A percentile compares a stretch with the other conserved stretches of the same genome.
Conservation (phyloP, 2,113 vertebrate species). For the Callipepla squamata region DNA sequence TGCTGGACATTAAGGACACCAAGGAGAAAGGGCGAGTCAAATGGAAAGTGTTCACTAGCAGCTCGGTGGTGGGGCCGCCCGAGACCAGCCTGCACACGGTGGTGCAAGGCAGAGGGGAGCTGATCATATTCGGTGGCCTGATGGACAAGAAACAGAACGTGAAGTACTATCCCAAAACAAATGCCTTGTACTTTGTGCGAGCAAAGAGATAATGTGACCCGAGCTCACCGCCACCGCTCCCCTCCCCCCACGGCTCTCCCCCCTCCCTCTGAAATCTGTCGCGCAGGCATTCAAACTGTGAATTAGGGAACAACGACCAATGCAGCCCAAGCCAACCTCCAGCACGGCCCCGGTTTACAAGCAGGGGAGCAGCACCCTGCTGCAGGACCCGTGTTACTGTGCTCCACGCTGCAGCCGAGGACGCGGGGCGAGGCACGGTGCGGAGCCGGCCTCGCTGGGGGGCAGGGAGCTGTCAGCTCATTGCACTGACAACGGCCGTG, state of each 20-base stretch:
- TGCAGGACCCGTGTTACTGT: slow-evolving; percentile 50
- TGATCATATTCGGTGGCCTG: slow-evolving; percentile 97
- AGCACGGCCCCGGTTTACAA: slow-evolving; percentile 47
- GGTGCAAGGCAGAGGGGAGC: slow-evolving; percentile 94
- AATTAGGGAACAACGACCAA: slow-evolving; percentile 63
- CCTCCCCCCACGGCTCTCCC: neutral
- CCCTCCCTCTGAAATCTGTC: slow-evolving; percentile 10
- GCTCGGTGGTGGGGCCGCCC: slow-evolving; percentile 91
- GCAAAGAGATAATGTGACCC: slow-evolving; percentile 93
- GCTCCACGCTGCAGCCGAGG: slow-evolving; percentile 34
- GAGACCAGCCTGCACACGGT: slow-evolving; percentile 98
- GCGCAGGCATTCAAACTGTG: slow-evolving; percentile 66
- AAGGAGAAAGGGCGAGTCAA: slow-evolving; percentile 85
- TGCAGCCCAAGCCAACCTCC: slow-evolving; percentile 55
- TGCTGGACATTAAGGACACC: slow-evolving; percentile 91
- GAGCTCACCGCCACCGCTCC: neutral
- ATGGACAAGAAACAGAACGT: slow-evolving; percentile 99
- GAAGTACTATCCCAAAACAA: slow-evolving; percentile 99
- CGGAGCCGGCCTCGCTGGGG: neutral
- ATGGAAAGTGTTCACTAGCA: slow-evolving; percentile 91
- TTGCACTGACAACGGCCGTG: neutral
- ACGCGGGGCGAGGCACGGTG: slow-evolving; percentile 18
- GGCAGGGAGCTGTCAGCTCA: neutral
- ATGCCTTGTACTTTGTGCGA: slow-evolving; percentile 99
- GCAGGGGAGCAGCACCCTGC: slow-evolving; percentile 39